Conservation (phyloP, 2,113 vertebrate genomes). For the Balaenoptera acutorostrata region DNA sequence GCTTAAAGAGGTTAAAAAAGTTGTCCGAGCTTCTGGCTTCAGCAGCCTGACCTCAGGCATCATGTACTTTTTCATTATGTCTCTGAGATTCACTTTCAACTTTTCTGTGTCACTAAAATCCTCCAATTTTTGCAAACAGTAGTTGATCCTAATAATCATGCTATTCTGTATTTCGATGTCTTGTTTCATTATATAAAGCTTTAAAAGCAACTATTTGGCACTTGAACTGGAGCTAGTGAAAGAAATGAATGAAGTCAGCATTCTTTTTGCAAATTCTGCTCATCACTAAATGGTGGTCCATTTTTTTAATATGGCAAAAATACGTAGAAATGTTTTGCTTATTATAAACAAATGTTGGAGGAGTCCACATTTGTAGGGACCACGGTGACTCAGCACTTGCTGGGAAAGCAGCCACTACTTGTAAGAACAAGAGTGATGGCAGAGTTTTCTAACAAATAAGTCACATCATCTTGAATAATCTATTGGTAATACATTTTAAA, state of each 20-base stretch:
- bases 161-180: not conserved
- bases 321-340: not conserved
- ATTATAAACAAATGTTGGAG: not conserved
- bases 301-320: not conserved
- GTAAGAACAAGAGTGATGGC: not conserved
- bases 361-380: not conserved
- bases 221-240: not conserved
- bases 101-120: not conserved
- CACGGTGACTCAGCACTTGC: rapidly evolving
- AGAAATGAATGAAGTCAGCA: not conserved
- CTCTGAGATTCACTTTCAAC: not conserved
- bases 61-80: not conserved
- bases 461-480: not conserved
- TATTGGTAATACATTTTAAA: not conserved
- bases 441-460: not conserved
- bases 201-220: not conserved
- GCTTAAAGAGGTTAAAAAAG: not conserved
- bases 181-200: not conserved
- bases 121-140: not conserved
- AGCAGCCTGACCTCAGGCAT: not conserved
- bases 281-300: not conserved
- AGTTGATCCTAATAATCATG: not conserved
- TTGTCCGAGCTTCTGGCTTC: not conserved
- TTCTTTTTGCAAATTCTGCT: not conserved
- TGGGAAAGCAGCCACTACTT: not conserved